A percentile compares a stretch with the other conserved stretches of the same genome.
These are phyloP conservation scores for Nettapus auritus DNA, from an alignment of 2,113 vertebrate species.

Conservation along the genomic window DNA sequence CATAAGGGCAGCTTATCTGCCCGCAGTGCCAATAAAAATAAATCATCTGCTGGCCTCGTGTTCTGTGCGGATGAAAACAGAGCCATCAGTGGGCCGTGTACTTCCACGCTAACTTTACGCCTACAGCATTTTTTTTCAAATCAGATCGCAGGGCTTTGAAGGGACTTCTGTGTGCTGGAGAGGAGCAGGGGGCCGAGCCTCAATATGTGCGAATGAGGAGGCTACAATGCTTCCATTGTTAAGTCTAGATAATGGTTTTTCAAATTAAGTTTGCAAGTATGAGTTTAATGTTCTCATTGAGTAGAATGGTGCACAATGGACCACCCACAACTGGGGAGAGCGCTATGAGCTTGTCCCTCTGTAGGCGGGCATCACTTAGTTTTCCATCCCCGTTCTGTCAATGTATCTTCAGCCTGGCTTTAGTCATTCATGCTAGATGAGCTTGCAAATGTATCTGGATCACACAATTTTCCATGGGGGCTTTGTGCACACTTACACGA, in stretches of 20 bases:
- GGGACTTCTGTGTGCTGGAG: conserved; percentile 1
- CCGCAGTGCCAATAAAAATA: conserved; percentile 59
- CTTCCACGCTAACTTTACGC: conserved; percentile 28
- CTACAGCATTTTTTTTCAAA: background rate
- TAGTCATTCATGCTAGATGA: background rate
- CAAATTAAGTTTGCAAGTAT: conserved; percentile 27
- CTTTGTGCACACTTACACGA: background rate
- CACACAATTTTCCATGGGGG: background rate
- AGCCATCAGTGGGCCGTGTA: conserved; percentile 27
- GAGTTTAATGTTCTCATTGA: conserved; percentile 33
- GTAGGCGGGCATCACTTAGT: background rate
- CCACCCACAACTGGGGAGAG: conserved; percentile 39
- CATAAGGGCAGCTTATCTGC: conserved; percentile 2
- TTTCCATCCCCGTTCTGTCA: conserved; percentile 17
- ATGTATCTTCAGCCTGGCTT: background rate
- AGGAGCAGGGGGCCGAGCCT: background rate
- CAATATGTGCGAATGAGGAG: background rate
- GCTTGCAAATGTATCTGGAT: background rate
- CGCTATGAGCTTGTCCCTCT: background rate
- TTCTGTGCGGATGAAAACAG: conserved; percentile 25
- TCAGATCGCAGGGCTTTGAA: background rate
- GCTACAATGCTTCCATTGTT: conserved; percentile 51
- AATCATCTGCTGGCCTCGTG: conserved; percentile 57
- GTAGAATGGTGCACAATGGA: background rate
- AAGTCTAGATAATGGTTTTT: conserved; percentile 17